These are phyloP conservation scores for Luscinia luscinia DNA, from an alignment of 2,797 vertebrate genomes.

Conservation along the genomic window DNA sequence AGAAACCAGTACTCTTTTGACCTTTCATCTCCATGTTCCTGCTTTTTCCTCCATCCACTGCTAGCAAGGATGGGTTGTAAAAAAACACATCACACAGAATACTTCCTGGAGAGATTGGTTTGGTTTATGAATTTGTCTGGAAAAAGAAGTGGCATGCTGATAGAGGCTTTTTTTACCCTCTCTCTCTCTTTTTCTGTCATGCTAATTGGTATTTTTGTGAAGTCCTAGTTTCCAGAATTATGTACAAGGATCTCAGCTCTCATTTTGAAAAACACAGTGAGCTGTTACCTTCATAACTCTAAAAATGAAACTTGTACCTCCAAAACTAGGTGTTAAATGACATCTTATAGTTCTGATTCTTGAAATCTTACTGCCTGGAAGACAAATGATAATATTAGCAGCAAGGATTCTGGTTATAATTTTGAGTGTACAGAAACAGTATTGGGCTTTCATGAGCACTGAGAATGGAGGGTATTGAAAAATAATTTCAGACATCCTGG, in stretches of 20 bases:
- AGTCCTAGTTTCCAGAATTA: constrained; percentile 20
- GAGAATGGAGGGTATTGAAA: not conserved
- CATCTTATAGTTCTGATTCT: not conserved
- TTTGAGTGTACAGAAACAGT: not conserved
- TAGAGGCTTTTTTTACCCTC: not conserved
- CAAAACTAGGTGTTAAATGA: not conserved
- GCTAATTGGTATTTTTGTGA: constrained; percentile 7
- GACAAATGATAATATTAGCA: not conserved
- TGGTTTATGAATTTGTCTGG: not conserved
- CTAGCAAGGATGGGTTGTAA: not conserved
- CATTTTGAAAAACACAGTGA: not conserved
- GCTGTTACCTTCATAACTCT: not conserved
- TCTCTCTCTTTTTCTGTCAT: not conserved
- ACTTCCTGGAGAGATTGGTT: not conserved
- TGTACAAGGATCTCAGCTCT: not conserved
- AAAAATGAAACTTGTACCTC: constrained; percentile 2
- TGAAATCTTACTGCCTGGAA: not conserved
- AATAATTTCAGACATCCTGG: constrained; percentile 1
- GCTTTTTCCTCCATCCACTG: not conserved
- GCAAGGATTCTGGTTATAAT: not conserved
- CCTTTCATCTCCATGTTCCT: not conserved
- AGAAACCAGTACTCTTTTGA: not conserved
- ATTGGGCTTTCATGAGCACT: not conserved
- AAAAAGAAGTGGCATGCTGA: not conserved
- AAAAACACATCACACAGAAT: not conserved